Base-by-base conservation (phyloP, 1,140 invertebrate species). In the Coboldia fuscipes region DNA sequence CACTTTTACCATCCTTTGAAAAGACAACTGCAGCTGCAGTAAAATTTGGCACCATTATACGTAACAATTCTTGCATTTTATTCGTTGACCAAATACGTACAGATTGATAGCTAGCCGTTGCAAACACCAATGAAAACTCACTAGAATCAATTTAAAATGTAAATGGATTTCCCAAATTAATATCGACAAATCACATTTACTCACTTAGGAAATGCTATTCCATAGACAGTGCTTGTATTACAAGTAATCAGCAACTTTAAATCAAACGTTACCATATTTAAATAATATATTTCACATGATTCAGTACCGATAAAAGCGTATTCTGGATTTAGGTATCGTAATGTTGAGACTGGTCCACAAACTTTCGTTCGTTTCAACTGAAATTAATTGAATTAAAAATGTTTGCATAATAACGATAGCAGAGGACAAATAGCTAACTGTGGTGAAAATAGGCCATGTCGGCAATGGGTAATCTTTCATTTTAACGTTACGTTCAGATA, bases 11-110 rank as follows among this genome's bases (percentile, higher is more conserved):
- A 53, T 89, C 76, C 22, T 63, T 58, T 2, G 75, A 61, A 49
- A 92, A 84, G 8, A 69, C 63, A 10, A 92, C 50, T 29, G 69
- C 64, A 12, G 79, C 74, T 46, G 84, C 92, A 8, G 70, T 70
- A 50, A 88, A 86, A 58, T 92, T 92, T 5, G 73, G 70, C 3
- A 92, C 74, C 37, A 68, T 67, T 35, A 90, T 82, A 22, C 86
- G 62, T 1, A 88, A 60, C 32, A 88, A 54, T 61, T 92, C 86
- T 46, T 73, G 70, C 37, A 72, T 72, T 1, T 69, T 72, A 17
- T 61, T 55, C 16, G 75, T 55, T 39, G 74, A 72, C 86, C 86
- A 94, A 16, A 93, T 65, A 38, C 86, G 64, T 16, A 93, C 75
- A 42, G 79, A 75, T 47, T 89, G 70, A 45, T 72, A 68, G 35